A percentile compares a stretch with the other conserved stretches of the same genome.
phyloP scores from a whole-genome alignment of 2,797 vertebrate genomes.

The Caiman crocodilus region DNA sequence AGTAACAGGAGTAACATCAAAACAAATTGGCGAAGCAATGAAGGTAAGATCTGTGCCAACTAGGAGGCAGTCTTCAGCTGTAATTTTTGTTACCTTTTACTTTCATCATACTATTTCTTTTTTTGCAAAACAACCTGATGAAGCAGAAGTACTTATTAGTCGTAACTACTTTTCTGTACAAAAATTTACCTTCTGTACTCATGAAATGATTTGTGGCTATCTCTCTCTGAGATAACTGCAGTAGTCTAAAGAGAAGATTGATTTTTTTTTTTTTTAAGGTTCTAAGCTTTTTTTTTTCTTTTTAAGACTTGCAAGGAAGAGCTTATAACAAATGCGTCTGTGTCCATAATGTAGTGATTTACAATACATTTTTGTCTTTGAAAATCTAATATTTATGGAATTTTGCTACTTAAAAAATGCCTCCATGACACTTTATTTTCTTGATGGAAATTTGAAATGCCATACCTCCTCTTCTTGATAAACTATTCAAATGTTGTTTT shows the following conservation, averaged over 20 bases:
- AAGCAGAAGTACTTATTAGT: not conserved
- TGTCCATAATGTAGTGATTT: not conserved
- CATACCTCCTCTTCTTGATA: not conserved
- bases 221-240: not conserved
- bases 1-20: constrained; percentile 79
- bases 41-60: constrained; percentile 82
- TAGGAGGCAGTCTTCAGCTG: not conserved
- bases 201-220: not conserved
- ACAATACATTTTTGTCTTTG: too few relatives aligned
- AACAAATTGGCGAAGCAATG: constrained; percentile 83
- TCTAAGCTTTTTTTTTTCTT: not conserved
- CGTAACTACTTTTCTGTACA: not conserved
- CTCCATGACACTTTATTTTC: not conserved
- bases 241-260: not conserved
- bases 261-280: too few relatives aligned
- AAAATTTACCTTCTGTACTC: not conserved
- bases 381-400: not conserved
- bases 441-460: not conserved
- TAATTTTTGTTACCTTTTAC: not conserved
- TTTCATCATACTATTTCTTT: not conserved
- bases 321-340: not conserved
- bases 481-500: not conserved
- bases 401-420: not conserved
- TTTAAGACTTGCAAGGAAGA: not conserved
- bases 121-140: not conserved